Percentiles rank a stretch among this genome's conserved stretches.
These are phyloP conservation scores for Ameiurus melas DNA, from an alignment of 2,113 vertebrate species.

Conservation along the genomic window DNA sequence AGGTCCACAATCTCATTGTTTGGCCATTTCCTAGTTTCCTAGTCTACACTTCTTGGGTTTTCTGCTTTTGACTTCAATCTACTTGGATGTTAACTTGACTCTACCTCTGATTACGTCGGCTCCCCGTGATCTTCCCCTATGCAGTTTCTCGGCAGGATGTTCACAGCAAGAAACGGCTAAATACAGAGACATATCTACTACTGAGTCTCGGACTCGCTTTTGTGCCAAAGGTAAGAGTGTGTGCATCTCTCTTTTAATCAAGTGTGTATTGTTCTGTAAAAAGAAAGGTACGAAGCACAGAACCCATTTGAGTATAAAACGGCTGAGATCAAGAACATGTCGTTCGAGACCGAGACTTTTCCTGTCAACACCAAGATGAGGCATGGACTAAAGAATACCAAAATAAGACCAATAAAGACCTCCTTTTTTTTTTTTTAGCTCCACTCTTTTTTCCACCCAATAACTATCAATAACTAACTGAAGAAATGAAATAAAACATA, in stretches of 20 bases:
- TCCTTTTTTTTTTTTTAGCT: background rate
- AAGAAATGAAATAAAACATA: background rate
- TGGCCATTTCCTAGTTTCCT: background rate
- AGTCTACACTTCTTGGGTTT: background rate
- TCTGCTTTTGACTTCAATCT: background rate
- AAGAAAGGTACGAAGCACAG: background rate
- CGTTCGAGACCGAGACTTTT: too few relatives aligned
- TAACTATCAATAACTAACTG: background rate
- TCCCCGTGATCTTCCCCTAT: constrained; percentile 12
- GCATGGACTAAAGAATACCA: background rate
- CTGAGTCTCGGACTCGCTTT: background rate
- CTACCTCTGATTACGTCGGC: background rate
- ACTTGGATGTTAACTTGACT: background rate
- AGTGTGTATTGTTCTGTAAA: background rate
- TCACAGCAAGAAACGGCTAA: background rate
- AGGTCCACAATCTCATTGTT: background rate
- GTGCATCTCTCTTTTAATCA: background rate
- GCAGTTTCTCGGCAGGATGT: background rate
- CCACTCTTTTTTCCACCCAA: background rate
- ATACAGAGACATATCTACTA: too few relatives aligned
- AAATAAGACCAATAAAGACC: background rate
- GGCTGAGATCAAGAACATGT: background rate
- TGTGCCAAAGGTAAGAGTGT: background rate
- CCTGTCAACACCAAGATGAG: background rate
- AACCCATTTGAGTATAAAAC: background rate